These are phyloP conservation scores for Platycheirus rosarum DNA, from an alignment of 2,888 invertebrate species.

Conservation along the genomic window DNA sequence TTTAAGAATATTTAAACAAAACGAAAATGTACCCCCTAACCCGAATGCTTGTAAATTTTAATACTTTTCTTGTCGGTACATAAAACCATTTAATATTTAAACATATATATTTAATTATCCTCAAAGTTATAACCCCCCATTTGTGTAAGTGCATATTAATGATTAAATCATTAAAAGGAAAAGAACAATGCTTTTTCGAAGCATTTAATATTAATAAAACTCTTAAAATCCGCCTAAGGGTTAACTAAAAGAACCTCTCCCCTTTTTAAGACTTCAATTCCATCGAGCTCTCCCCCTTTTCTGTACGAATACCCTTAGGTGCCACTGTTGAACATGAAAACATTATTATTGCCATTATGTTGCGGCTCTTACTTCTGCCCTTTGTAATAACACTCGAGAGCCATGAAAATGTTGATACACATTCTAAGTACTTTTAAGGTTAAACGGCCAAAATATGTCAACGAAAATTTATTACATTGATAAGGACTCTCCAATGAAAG, in stretches of 20 bases:
- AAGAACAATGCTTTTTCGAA: not conserved
- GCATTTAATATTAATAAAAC: not conserved
- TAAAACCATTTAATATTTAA: too few species aligned
- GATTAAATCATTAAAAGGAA: not conserved
- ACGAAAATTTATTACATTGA: constrained; percentile 32
- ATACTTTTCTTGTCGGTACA: too few species aligned
- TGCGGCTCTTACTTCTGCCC: not conserved
- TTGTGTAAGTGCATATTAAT: not conserved
- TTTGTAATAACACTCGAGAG: not conserved
- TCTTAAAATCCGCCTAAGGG: not conserved
- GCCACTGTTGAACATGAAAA: not conserved
- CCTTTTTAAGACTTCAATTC: not conserved
- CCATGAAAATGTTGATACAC: not conserved
- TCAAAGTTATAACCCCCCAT: not conserved
- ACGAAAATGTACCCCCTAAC: too few species aligned
- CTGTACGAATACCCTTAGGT: not conserved
- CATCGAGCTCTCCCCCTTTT: not conserved
- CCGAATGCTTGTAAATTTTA: too few species aligned
- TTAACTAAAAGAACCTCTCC: not conserved
- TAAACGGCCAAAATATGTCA: constrained; percentile 31
- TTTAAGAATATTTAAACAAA: too few species aligned
- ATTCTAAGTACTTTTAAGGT: constrained; percentile 17
- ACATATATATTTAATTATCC: not conserved
- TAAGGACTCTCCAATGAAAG: constrained; percentile 4
- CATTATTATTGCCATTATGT: constrained; percentile 16